These are phyloP conservation scores for Myotis myotis DNA, from an alignment of 2,797 vertebrate genomes.

Conservation along the genomic window DNA sequence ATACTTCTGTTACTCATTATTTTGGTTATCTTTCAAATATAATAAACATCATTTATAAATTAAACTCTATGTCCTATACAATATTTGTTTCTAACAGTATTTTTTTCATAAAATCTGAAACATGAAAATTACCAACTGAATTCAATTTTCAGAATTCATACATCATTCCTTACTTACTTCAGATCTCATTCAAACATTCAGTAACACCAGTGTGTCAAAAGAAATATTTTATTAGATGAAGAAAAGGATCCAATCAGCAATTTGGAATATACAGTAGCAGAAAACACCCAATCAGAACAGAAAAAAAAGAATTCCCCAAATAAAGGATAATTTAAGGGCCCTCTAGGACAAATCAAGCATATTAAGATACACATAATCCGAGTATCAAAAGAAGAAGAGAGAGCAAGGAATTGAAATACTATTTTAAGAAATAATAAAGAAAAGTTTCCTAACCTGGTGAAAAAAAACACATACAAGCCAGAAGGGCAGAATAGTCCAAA, in stretches of 20 bases:
- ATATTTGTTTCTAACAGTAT: neutral
- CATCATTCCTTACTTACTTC: neutral
- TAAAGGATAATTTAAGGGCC: neutral
- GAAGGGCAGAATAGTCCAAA: neutral
- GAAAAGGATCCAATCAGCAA: neutral
- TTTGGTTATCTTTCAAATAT: neutral
- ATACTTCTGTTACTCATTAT: neutral
- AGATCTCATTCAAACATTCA: neutral
- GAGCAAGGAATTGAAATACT: neutral
- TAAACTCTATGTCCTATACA: neutral
- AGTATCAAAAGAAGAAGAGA: neutral
- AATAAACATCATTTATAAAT: neutral
- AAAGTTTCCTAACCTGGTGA: neutral
- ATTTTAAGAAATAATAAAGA: neutral
- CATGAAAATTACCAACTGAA: neutral
- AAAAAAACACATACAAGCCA: neutral
- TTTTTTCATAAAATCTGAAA: neutral
- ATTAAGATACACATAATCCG: neutral
- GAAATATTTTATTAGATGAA: neutral
- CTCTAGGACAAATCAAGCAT: neutral
- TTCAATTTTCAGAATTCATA: neutral
- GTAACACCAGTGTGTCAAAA: neutral
- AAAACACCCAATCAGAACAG: neutral
- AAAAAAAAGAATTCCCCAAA: neutral
- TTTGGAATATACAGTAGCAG: neutral